Evolutionary conservation across 1,140 invertebrate genomes (phyloP).

Genomic region (Pogonognathellus flavescens): DNA sequence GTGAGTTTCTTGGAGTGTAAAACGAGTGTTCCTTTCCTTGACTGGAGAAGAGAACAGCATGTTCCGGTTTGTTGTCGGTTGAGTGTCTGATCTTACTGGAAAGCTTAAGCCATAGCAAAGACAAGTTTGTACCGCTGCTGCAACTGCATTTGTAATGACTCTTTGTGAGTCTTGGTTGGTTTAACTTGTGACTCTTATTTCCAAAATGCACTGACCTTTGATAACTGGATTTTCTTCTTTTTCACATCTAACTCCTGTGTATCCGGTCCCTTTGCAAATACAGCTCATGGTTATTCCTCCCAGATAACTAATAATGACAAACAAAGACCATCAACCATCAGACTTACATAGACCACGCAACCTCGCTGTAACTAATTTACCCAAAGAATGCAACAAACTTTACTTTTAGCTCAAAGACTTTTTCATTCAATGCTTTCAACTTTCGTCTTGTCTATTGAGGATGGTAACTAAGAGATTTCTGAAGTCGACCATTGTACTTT

Average conservation of each 20-base stretch:
- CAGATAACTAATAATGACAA: constrained; percentile 29
- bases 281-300: constrained; percentile 31
- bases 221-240: constrained; percentile 36
- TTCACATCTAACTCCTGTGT: constrained; percentile 48
- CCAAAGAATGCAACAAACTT: constrained; percentile 9
- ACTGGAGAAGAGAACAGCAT: constrained; percentile 29
- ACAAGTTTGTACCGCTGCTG: background rate
- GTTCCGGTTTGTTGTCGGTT: constrained; percentile 49
- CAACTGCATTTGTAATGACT: constrained; percentile 48
- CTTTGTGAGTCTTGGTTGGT: background rate
- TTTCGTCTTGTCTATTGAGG: no score
- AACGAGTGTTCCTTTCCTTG: constrained; percentile 24
- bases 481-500: no score
- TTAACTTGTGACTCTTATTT: background rate
- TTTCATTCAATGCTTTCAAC: background rate
- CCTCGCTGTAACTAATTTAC: background rate
- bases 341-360: background rate
- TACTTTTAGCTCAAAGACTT: constrained; percentile 8
- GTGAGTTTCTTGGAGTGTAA: constrained; percentile 8
- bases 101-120: background rate
- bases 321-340: constrained; percentile 23
- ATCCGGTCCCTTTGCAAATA: constrained; percentile 39
- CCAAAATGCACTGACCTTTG: constrained; percentile 53
- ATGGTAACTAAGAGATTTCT: no score
- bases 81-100: background rate